A percentile compares a stretch with the other conserved stretches of the same genome.
Evolutionary conservation across 2,113 vertebrate genomes (phyloP).

Genomic region (Ranitomeya variabilis): DNA sequence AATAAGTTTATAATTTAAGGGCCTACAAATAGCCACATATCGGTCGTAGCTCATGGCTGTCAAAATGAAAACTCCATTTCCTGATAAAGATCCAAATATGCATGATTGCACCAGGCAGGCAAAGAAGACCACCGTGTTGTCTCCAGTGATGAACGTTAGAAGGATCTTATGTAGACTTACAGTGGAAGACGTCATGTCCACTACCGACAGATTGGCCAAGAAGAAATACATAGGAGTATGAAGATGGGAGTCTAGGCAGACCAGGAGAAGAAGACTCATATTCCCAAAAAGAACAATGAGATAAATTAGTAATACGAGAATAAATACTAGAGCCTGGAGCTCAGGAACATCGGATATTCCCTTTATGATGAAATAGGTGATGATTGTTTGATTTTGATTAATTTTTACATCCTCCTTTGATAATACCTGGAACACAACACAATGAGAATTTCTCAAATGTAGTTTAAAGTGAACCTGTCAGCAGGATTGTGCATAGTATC

Average conservation of each 20-base stretch:
- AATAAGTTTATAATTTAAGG: background rate
- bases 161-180: background rate
- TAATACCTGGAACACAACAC: too few relatives aligned
- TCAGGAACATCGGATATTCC: conserved; percentile 16
- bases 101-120: background rate
- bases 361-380: background rate
- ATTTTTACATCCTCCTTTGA: too few relatives aligned
- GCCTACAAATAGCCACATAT: conserved; percentile 11
- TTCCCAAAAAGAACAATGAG: background rate
- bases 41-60: background rate
- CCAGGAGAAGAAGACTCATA: conserved; percentile 5
- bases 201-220: background rate
- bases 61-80: background rate
- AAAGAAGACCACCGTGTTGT: background rate
- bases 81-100: background rate
- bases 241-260: conserved; percentile 9
- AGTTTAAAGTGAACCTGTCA: too few relatives aligned
- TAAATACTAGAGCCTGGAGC: background rate
- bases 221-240: conserved; percentile 15
- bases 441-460: too few relatives aligned
- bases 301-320: conserved; percentile 1
- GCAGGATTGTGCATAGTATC: too few relatives aligned
- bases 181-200: conserved; percentile 7
- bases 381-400: background rate
- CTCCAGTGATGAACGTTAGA: background rate